Conservation (phyloP, 2,797 vertebrate species). For the Tiaroga cobitis region DNA sequence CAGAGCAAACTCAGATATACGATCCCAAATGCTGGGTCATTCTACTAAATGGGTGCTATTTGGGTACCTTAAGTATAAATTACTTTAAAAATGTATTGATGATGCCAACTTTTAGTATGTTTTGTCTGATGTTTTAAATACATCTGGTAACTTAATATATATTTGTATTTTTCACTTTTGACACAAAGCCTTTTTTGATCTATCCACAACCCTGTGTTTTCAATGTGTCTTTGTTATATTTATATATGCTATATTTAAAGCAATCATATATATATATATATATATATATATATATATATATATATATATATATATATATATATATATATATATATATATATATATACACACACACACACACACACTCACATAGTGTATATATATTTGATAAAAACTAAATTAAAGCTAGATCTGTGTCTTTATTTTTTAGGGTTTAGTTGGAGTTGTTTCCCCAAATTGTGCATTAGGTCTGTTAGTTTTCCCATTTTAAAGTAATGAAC, state of each 20-base stretch:
- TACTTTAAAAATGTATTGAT: not conserved
- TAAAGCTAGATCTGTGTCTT: not conserved
- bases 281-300: not conserved
- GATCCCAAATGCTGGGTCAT: slow-evolving; percentile 23
- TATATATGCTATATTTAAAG: not conserved
- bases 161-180: not conserved
- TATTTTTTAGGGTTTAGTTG: not conserved
- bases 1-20: slow-evolving; percentile 14
- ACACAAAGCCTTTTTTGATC: not conserved
- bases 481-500: not conserved
- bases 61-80: not conserved
- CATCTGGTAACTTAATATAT: not conserved
- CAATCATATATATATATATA: not conserved
- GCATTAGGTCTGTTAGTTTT: not conserved
- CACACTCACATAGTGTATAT: too few species aligned
- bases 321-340: not conserved
- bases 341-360: too few species aligned
- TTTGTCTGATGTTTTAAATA: not conserved
- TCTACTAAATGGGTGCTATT: slow-evolving; percentile 8
- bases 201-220: not conserved
- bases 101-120: not conserved
- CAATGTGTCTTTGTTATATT: not conserved
- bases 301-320: not conserved
- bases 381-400: not conserved
- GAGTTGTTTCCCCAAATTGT: not conserved